These are phyloP conservation scores for Gryllus longicercus DNA, from an alignment of 2,888 invertebrate genomes.

Conservation along the genomic window DNA sequence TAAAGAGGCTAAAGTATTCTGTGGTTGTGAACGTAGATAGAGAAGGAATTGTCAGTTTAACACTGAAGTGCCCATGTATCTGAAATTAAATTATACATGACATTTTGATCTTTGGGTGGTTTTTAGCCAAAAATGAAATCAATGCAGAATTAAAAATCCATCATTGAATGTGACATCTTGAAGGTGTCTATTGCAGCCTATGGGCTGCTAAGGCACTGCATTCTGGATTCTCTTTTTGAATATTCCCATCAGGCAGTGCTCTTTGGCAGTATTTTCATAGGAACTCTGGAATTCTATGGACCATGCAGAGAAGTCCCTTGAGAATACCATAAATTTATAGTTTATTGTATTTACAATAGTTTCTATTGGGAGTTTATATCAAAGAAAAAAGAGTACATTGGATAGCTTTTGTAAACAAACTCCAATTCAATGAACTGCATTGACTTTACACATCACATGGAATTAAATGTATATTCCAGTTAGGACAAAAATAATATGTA, in stretches of 20 bases:
- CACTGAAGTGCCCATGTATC: neutral
- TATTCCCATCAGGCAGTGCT: neutral
- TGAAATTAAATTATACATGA: neutral
- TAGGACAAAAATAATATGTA: neutral
- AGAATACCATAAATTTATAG: neutral
- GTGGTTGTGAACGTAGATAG: neutral
- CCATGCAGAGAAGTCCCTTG: neutral
- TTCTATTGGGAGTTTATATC: neutral
- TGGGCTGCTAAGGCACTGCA: neutral
- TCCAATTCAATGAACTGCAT: neutral
- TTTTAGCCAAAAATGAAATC: neutral
- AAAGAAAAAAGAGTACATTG: neutral
- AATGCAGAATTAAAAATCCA: neutral
- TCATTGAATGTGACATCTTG: neutral
- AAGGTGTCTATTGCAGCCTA: too few relatives aligned
- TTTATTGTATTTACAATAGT: neutral
- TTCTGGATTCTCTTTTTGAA: neutral
- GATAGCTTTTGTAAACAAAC: neutral
- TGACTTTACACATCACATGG: constrained; percentile 10
- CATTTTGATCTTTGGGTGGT: neutral
- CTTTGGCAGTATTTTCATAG: neutral
- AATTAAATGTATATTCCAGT: constrained; percentile 17
- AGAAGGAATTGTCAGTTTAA: neutral
- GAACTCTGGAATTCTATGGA: neutral
- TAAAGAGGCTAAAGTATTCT: neutral